Evolutionary conservation across 2,113 vertebrate genomes (phyloP), one percentile per base, ranked within the genome.

Genomic region (Cariama cristata): DNA sequence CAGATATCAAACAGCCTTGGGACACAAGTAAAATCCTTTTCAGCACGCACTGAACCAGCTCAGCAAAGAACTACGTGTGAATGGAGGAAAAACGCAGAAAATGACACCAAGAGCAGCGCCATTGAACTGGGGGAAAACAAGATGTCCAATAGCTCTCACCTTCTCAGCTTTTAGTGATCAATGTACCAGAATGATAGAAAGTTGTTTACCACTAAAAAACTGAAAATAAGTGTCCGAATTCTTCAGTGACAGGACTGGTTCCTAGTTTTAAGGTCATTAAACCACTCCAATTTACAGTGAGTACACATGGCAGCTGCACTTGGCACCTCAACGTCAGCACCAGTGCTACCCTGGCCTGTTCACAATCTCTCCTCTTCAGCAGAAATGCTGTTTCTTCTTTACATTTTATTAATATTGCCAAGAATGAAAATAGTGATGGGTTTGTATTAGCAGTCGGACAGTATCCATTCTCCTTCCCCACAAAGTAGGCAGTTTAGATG

Each of bases 291-390:
- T 47, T 42, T 49, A 71, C 38, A 71, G 44, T 3, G 0, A 68
- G 10, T 14, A 42, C 0, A 42, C 0, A 0, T 26, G 38, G 23
- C 40, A 79, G 62, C 67, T 80, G 49, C 16, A 18, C 12, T 66
- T 82, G 40, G 26, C 38, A 75, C 33, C 69, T 95, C 44, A 35
- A 6, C 33, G 82, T 50, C 47, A 40, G 22, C 56, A 87, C 17
- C 60, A 82, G 15, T 14, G 27, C 42, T 90, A 47, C 38, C 32
- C 52, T 89, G 47, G 38, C 81, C 60, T 50, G 26, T 30, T 81
- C 1, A 1, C 21, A 17, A 49, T 38, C 15, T 53, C 33, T 83
- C 21, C 33, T 82, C 80, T 72, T 75, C 47, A 84, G 50, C 22
- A 89, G 71, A 86, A 89, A 64, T 14, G 6, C 13, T 69, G 23